These are phyloP conservation scores for Oryzias curvinotus DNA, from an alignment of 2,113 vertebrate genomes.

Conservation along the genomic window DNA sequence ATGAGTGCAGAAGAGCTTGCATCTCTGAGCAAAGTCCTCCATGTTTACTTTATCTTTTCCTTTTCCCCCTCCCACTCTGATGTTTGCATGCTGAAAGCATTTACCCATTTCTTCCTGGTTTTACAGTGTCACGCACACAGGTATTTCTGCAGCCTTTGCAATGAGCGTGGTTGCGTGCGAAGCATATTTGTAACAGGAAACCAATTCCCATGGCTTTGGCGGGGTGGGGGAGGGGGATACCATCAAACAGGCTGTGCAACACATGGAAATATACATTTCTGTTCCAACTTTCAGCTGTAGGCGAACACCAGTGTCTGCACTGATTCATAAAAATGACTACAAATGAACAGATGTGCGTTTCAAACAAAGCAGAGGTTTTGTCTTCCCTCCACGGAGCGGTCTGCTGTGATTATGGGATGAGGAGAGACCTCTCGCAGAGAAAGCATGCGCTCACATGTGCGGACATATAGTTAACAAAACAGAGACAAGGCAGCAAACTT, in stretches of 20 bases:
- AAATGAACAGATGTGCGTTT: too few species aligned
- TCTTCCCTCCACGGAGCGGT: too few species aligned
- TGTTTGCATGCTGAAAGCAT: neutral
- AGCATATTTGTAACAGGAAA: conserved; percentile 43
- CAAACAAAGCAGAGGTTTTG: too few species aligned
- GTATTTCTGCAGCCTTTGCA: conserved; percentile 5
- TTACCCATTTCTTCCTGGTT: neutral
- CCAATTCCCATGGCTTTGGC: conserved; percentile 27
- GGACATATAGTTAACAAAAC: too few species aligned
- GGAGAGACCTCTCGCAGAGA: too few species aligned
- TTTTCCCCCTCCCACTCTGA: conserved; percentile 6
- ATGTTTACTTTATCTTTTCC: conserved; percentile 26
- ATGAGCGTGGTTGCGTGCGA: conserved; percentile 43
- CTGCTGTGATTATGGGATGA: too few species aligned
- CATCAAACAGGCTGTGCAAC: conserved; percentile 20
- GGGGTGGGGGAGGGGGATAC: conserved; percentile 20
- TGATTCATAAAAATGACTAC: too few species aligned
- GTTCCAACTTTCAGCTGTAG: too few species aligned
- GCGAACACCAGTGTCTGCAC: too few species aligned
- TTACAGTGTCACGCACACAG: conserved; percentile 12
- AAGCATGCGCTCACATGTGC: too few species aligned
- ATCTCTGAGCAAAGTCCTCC: conserved; percentile 15
- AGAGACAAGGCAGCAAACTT: too few species aligned
- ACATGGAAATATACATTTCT: conserved; percentile 21
- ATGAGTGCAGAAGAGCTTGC: neutral